Evolutionary conservation across 2,888 invertebrate genomes (phyloP).

Genomic region (Tineola bisselliella): DNA sequence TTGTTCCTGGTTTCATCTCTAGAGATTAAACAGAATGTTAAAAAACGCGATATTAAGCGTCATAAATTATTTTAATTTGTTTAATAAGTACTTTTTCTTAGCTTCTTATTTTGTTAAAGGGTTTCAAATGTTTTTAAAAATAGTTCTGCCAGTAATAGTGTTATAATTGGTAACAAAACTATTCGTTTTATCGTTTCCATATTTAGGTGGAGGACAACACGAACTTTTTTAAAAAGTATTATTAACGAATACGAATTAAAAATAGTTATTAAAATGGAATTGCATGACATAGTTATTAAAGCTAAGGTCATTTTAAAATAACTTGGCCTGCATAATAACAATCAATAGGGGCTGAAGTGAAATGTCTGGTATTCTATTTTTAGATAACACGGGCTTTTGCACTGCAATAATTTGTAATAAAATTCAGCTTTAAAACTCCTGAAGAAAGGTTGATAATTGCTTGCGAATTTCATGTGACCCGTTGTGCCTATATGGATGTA

Average conservation of each 20-base stretch:
- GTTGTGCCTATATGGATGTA: not conserved
- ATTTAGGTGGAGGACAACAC: too few relatives aligned
- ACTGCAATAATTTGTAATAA: not conserved
- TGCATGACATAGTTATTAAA: not conserved
- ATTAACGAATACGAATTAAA: not conserved
- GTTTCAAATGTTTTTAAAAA: too few relatives aligned
- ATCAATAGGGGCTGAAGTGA: not conserved
- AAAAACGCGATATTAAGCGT: too few relatives aligned
- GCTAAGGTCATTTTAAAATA: not conserved
- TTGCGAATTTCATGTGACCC: not conserved
- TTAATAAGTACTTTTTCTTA: too few relatives aligned
- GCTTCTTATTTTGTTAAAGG: too few relatives aligned
- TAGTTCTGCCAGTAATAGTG: too few relatives aligned
- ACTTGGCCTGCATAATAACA: not conserved
- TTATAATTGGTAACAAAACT: too few relatives aligned
- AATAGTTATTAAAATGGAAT: too few relatives aligned
- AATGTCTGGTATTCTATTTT: slow-evolving; percentile 9
- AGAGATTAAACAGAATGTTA: too few relatives aligned
- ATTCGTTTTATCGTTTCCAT: too few relatives aligned
- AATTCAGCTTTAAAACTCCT: not conserved
- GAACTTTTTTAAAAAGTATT: not conserved
- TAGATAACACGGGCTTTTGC: not conserved
- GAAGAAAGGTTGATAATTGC: not conserved
- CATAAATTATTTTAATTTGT: too few relatives aligned
- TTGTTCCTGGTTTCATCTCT: too few relatives aligned